Conservation (phyloP, 2,113 vertebrate genomes). For the Ovibos moschatus region DNA sequence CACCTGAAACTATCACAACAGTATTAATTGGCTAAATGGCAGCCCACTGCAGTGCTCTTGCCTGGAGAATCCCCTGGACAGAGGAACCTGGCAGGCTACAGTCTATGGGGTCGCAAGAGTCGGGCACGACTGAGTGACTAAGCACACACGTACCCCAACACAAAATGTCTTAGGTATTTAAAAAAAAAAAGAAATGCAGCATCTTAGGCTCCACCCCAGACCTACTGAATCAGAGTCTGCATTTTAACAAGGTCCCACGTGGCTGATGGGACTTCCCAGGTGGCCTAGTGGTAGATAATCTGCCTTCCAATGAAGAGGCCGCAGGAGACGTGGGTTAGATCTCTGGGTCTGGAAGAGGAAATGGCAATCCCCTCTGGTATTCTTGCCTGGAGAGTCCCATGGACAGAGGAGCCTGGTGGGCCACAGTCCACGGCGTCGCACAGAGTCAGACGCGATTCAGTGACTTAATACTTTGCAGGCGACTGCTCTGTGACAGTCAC, state of each 20-base stretch:
- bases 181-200: background rate
- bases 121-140: background rate
- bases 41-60: background rate
- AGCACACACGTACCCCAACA: fast-evolving
- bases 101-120: background rate
- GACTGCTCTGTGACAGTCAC: background rate
- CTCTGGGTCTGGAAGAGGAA: background rate
- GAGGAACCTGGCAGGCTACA: background rate
- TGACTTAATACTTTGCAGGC: too few species aligned
- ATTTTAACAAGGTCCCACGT: background rate
- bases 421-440: fast-evolving
- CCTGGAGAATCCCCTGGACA: background rate
- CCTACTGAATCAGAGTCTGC: background rate
- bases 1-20: background rate
- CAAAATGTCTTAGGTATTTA: background rate
- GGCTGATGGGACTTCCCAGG: background rate
- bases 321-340: background rate
- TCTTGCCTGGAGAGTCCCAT: background rate
- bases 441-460: background rate
- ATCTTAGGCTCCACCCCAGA: background rate
- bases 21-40: background rate
- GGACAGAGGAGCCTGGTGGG: background rate
- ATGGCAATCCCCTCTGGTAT: background rate
- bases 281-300: background rate
- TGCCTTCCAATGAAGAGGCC: background rate